Evolutionary conservation across 2,113 vertebrate species (phyloP).

Genomic region (Falcunculus frontatus): DNA sequence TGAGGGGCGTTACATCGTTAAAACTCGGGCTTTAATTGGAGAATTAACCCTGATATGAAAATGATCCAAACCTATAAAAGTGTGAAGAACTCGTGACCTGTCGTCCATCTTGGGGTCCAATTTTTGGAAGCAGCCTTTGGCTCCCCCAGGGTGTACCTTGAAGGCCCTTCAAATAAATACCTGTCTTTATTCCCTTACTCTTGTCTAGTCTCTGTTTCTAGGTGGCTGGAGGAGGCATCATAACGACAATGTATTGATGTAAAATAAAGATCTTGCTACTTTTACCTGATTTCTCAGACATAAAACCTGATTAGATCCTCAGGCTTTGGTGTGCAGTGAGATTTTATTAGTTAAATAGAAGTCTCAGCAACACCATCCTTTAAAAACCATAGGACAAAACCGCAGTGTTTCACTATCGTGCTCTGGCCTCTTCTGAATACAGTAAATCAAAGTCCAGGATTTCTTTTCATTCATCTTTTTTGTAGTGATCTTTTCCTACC

Average conservation of each 20-base stretch:
- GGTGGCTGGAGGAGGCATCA: too few relatives aligned
- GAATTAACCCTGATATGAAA: too few relatives aligned
- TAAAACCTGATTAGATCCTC: not conserved
- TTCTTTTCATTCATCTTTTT: not conserved
- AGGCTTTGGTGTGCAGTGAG: not conserved
- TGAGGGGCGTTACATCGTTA: too few relatives aligned
- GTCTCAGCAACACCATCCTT: not conserved
- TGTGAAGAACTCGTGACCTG: too few relatives aligned
- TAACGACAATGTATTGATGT: accelerated
- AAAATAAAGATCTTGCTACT: not conserved
- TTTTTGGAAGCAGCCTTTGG: too few relatives aligned
- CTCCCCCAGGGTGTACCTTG: too few relatives aligned
- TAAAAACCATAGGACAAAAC: not conserved
- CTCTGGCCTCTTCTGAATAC: not conserved
- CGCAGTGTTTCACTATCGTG: accelerated
- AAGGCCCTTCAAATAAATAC: too few relatives aligned
- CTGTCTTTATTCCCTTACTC: too few relatives aligned
- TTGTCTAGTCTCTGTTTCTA: too few relatives aligned
- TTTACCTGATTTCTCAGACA: not conserved
- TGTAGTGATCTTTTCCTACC: conserved; percentile 66
- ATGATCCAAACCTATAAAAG: too few relatives aligned
- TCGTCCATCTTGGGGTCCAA: too few relatives aligned
- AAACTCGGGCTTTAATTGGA: too few relatives aligned
- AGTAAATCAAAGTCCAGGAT: not conserved
- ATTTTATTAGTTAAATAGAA: not conserved